Evolutionary conservation across 2,797 vertebrate genomes (phyloP), one percentile per base, ranked within the genome.

Genomic region (Manis javanica): DNA sequence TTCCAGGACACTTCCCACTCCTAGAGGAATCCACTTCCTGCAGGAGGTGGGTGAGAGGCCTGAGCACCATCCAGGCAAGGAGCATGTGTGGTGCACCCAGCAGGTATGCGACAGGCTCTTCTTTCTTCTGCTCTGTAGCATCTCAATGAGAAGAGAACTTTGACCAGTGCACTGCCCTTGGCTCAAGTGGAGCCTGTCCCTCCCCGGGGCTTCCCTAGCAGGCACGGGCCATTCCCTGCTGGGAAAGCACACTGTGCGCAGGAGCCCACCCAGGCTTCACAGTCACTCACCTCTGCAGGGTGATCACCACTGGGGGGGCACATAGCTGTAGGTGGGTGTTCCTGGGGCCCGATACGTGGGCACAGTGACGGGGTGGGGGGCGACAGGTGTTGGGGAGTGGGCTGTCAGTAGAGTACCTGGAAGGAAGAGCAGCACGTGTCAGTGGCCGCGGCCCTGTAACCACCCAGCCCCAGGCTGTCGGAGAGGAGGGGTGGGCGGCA

Each of bases 311-410:
- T 99, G 99, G 8, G 99, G 99, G 98, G 99, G 99, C 98, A 99
- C 99, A 87, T 99, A 99, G 99, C 99, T 99, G 99, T 99, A 99
- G 98, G 99, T 99, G 98, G 99, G 99, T 75, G 99, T 99, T 98
- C 99, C 99, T 84, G 99, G 99, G 89, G 98, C 98, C 98, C 99
- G 99, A 97, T 99, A 99, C 0, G 99, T 99, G 97, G 99, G 99
- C 99, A 99, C 99, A 61, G 99, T 99, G 97, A 99, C 99, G 69
- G 98, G 99, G 98, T 99, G 99, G 84, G 99, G 99, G 93, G 99
- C 98, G 86, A 99, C 99, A 69, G 99, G 98, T 97, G 99, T 99
- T 97, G 99, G 99, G 97, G 99, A 99, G 97, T 99, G 99, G 98
- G 99, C 99, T 53, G 99, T 99, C 99, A 99, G 98, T 99, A 99